Conservation (phyloP, 2,113 vertebrate species). For the Vimba vimba region DNA sequence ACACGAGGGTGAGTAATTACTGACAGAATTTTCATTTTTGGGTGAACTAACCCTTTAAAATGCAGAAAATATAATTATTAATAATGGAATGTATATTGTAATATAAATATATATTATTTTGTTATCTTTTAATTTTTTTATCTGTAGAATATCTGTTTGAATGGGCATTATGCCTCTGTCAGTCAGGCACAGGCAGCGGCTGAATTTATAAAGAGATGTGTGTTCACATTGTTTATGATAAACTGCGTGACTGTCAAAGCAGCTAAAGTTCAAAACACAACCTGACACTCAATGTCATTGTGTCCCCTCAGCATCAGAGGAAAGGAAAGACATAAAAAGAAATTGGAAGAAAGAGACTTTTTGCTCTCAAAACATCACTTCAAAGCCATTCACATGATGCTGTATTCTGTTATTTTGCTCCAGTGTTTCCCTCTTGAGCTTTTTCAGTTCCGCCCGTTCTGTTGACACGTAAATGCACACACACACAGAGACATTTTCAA, state of each 20-base stretch:
- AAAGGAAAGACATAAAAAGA: background rate
- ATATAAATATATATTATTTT: no score
- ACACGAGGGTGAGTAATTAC: no score
- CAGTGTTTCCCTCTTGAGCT: slow-evolving; percentile 1
- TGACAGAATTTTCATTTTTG: no score
- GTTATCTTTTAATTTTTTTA: no score
- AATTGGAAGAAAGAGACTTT: background rate
- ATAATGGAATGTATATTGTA: no score
- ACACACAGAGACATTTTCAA: background rate
- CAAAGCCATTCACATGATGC: slow-evolving; percentile 11
- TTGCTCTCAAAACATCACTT: slow-evolving; percentile 29
- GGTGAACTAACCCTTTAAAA: no score
- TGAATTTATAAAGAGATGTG: background rate
- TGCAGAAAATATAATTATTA: no score
- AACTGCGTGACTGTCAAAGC: slow-evolving; percentile 13
- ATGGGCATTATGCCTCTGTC: background rate
- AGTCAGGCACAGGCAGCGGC: slow-evolving; percentile 3
- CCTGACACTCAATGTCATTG: slow-evolving; percentile 22
- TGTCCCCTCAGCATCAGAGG: slow-evolving; percentile 11
- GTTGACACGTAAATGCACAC: background rate
- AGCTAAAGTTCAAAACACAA: slow-evolving; percentile 17
- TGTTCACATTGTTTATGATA: slow-evolving; percentile 14
- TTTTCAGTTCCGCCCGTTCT: background rate
- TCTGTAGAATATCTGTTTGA: background rate
- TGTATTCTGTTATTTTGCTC: slow-evolving; percentile 23